Percentiles rank a stretch among this genome's conserved stretches.
Evolutionary conservation across 2,888 invertebrate species (phyloP).

Genomic region (Branchinecta sandiegonensis): DNA sequence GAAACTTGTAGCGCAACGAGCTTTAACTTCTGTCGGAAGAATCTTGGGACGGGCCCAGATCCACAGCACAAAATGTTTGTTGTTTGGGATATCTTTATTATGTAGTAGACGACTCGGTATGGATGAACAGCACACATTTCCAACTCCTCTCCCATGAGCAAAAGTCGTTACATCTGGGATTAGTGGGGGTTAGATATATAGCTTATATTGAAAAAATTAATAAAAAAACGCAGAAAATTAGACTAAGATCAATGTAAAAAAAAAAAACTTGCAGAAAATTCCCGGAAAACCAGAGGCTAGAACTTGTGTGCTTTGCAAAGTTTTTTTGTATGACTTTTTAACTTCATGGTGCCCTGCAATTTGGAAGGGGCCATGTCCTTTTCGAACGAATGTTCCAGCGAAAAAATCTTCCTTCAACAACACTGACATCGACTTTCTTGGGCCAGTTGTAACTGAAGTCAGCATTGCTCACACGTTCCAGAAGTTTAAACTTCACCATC

Average conservation of each 20-base stretch:
- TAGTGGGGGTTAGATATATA: too few species aligned
- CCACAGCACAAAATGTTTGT: too few species aligned
- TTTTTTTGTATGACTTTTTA: slow-evolving; percentile 5
- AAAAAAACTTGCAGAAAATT: neutral
- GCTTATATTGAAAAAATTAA: neutral
- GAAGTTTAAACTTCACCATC: too few species aligned
- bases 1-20: too few species aligned
- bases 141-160: too few species aligned
- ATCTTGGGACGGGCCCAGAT: too few species aligned
- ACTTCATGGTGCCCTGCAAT: slow-evolving; percentile 11
- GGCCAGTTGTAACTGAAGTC: neutral
- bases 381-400: slow-evolving; percentile 4
- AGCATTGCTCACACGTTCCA: too few species aligned
- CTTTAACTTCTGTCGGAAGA: too few species aligned
- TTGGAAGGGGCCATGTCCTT: neutral
- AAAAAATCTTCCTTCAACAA: slow-evolving; percentile 1
- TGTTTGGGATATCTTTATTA: too few species aligned
- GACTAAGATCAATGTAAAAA: slow-evolving; percentile 1
- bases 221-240: neutral
- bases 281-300: slow-evolving; percentile 1
- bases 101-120: too few species aligned
- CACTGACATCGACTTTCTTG: slow-evolving; percentile 4
- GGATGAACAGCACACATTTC: too few species aligned
- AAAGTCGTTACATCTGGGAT: too few species aligned
- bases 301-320: slow-evolving; percentile 7